Base-by-base conservation (phyloP, 2,113 vertebrate genomes). In the Hiodon alosoides region DNA sequence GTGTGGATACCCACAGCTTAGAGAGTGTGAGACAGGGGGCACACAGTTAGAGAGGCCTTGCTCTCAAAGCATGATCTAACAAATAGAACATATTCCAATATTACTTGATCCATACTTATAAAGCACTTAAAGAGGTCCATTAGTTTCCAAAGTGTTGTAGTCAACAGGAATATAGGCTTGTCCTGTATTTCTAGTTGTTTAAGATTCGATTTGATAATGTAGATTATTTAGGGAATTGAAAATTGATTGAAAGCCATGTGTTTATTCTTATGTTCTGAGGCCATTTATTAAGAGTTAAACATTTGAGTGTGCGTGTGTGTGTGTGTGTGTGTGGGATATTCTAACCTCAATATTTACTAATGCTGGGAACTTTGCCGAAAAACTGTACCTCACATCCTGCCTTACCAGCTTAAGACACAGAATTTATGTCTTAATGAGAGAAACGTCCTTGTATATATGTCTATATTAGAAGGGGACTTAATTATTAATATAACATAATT, bases 1-100 rank as follows among this genome's bases (percentile, higher is more conserved):
- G 82, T 96, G 55, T 96, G 94, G 94, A 91, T 96, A 73, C 94
- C 94, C 2, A 92, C 93, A 9, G 94, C 93, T 2, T 94, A 90
- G 83, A 62, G 61, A 62, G 4, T 46, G 7, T 2, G 13, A 31
- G 31, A 31, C 31, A 31, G 31, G 31, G 31, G 31, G 31, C 0
- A 31, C 31, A 31, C 31, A 31, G 0, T 31, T 31, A 31, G 31
- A 31, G 31, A 31, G 31, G 31, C 31, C 31, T 31, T 31, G 31
- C 31, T 31, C 31, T 31, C 31, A 31, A 31, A 31, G 31, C 31
- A 31, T 31, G 31, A 31, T 31, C 31, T 31, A 31, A 31, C 31
- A 31, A 31, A 31, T 31, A 31, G 31, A 31, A 31, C 31, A 31
- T 46, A 66, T 66, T 66, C 64, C 64, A 48, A 66, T 47, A 48